Percentiles rank a stretch among this genome's conserved stretches.
Evolutionary conservation across 2,113 vertebrate species (phyloP).

Genomic region (Dendropsophus ebraccatus): DNA sequence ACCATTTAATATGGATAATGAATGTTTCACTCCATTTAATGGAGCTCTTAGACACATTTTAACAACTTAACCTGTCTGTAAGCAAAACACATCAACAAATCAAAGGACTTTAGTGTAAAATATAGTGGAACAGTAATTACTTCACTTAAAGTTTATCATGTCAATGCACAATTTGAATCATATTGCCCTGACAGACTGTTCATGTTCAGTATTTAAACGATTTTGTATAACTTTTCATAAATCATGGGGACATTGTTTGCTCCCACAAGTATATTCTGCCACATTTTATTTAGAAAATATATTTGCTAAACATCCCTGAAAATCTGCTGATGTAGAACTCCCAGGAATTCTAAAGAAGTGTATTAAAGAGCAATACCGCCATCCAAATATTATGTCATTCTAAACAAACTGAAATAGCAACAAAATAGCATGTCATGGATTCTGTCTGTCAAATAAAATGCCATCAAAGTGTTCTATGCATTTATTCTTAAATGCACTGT

Average conservation of each 20-base stretch:
- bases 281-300: slow-evolving; percentile 36
- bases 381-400: slow-evolving; percentile 22
- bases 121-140: slow-evolving; percentile 14
- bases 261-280: slow-evolving; percentile 9
- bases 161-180: slow-evolving; percentile 41
- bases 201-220: slow-evolving; percentile 30
- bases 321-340: slow-evolving; percentile 32
- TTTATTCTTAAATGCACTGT: neutral
- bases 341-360: neutral
- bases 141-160: slow-evolving; percentile 16
- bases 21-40: slow-evolving; percentile 38
- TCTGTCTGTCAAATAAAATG: neutral
- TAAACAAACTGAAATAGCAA: neutral
- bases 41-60: slow-evolving; percentile 20
- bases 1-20: slow-evolving; percentile 41
- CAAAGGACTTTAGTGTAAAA: slow-evolving; percentile 32
- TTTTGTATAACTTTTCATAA: slow-evolving; percentile 20
- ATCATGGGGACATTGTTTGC: slow-evolving; percentile 17
- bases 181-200: slow-evolving; percentile 11
- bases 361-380: slow-evolving; percentile 14
- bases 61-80: slow-evolving; percentile 43
- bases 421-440: neutral
- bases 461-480: neutral
- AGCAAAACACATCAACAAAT: slow-evolving; percentile 47
- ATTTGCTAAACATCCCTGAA: slow-evolving; percentile 22